These are phyloP conservation scores for Knipowitschia caucasica DNA, from an alignment of 2,797 vertebrate species.

Conservation along the genomic window DNA sequence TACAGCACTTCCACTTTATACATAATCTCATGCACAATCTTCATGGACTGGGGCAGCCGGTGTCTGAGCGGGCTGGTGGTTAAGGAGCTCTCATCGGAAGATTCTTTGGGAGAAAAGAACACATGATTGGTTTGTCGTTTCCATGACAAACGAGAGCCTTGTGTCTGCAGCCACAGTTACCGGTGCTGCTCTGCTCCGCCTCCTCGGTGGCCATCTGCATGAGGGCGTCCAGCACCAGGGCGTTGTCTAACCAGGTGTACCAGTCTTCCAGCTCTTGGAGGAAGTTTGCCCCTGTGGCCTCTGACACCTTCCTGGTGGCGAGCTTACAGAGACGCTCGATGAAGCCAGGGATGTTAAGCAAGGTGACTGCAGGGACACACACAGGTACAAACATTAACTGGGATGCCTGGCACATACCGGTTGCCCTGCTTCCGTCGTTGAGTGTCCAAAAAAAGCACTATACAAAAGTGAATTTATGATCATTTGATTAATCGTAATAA, in stretches of 20 bases:
- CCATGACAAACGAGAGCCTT: not conserved
- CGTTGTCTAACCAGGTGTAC: conserved; percentile 98
- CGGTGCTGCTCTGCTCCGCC: conserved; percentile 92
- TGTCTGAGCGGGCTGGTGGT: conserved; percentile 86
- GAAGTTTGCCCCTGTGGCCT: conserved; percentile 89
- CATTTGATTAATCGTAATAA: no score
- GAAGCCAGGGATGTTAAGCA: conserved; percentile 95
- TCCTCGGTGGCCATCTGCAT: conserved; percentile 97
- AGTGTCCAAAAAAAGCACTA: no score
- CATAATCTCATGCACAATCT: conserved; percentile 99
- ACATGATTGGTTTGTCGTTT: no score
- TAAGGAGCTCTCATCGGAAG: conserved; percentile 89
- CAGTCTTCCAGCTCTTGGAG: conserved; percentile 97
- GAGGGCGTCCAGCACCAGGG: conserved; percentile 91
- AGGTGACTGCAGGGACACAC: conserved; percentile 77
- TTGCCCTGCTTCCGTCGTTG: no score
- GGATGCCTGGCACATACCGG: no score
- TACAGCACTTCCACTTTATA: conserved; percentile 98
- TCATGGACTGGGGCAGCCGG: conserved; percentile 95
- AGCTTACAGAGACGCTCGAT: conserved; percentile 94
- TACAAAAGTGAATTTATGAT: no score
- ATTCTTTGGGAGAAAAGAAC: conserved; percentile 72
- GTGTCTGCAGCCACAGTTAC: conserved; percentile 55
- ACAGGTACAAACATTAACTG: not conserved
- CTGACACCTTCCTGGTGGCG: conserved; percentile 93